Conservation (phyloP, 2,797 vertebrate genomes). For the Chiropotes sagulatus region DNA sequence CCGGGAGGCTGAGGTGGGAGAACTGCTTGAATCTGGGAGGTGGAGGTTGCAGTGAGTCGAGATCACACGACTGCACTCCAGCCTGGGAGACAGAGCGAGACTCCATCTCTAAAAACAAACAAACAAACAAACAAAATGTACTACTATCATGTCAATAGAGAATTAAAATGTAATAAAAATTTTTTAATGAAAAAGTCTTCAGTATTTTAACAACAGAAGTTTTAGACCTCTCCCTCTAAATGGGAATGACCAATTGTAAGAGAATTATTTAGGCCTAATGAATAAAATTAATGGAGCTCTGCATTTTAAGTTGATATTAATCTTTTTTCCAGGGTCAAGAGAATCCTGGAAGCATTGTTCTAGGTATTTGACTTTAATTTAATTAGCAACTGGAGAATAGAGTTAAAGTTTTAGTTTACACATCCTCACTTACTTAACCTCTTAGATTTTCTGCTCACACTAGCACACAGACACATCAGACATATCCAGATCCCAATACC, state of each 20-base stretch:
- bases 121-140: background rate
- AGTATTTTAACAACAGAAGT: conserved; percentile 39
- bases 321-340: conserved; percentile 64
- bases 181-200: background rate
- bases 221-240: background rate
- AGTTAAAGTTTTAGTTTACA: conserved; percentile 59
- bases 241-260: conserved; percentile 43
- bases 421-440: background rate
- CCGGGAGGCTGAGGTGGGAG: background rate
- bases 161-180: conserved; percentile 12
- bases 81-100: background rate
- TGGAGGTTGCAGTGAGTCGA: background rate
- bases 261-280: conserved; percentile 53
- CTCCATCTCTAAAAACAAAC: background rate
- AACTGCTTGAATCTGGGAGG: background rate
- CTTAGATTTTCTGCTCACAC: background rate
- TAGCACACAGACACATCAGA: background rate
- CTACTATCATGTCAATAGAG: background rate
- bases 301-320: conserved; percentile 74
- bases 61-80: background rate
- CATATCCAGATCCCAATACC: conserved; percentile 13
- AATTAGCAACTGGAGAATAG: conserved; percentile 64
- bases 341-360: conserved; percentile 63
- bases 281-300: conserved; percentile 71
- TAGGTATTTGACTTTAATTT: conserved; percentile 77